phyloP scores from a whole-genome alignment of 1,140 invertebrate species.

The Drosophila malerkotliana region DNA sequence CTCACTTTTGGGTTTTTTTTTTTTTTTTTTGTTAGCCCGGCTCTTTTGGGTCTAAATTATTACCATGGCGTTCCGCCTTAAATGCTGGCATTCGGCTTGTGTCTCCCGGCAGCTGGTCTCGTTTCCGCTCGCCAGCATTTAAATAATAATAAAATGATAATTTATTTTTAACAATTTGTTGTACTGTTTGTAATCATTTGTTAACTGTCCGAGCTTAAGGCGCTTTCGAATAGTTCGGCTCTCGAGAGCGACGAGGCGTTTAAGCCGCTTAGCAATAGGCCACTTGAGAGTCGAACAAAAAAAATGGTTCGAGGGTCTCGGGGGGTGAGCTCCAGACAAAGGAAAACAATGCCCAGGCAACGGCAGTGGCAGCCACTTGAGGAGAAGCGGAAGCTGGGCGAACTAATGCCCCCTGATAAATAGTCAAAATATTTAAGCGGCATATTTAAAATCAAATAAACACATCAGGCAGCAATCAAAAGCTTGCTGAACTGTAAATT shows the following conservation, averaged over 20 bases:
- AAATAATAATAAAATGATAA: conserved; percentile 81
- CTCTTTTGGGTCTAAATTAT: conserved; percentile 61
- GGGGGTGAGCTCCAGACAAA: conserved; percentile 1
- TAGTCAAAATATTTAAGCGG: conserved; percentile 78
- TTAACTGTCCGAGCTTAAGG: conserved; percentile 65
- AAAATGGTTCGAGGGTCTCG: conserved; percentile 6
- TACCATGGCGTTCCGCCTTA: conserved; percentile 57
- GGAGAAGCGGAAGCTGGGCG: conserved; percentile 10
- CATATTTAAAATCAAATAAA: conserved; percentile 82
- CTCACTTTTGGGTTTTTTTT: conserved; percentile 18
- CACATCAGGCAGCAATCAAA: conserved; percentile 77
- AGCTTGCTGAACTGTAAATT: conserved; percentile 77
- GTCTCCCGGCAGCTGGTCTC: conserved; percentile 54
- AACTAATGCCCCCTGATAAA: conserved; percentile 66
- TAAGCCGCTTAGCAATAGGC: conserved; percentile 67
- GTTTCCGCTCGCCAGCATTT: conserved; percentile 70
- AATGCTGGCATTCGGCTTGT: conserved; percentile 30
- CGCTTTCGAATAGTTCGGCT: conserved; percentile 35
- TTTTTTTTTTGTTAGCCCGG: conserved; percentile 1
- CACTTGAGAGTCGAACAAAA: conserved; percentile 27
- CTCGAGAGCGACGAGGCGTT: conserved; percentile 57
- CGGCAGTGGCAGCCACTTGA: conserved; percentile 48
- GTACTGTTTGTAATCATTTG: conserved; percentile 80
- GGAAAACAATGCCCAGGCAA: conserved; percentile 44
- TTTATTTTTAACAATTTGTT: conserved; percentile 81